Evolutionary conservation across 2,888 invertebrate species (phyloP).

Genomic region (Caenorhabditis sp.): DNA sequence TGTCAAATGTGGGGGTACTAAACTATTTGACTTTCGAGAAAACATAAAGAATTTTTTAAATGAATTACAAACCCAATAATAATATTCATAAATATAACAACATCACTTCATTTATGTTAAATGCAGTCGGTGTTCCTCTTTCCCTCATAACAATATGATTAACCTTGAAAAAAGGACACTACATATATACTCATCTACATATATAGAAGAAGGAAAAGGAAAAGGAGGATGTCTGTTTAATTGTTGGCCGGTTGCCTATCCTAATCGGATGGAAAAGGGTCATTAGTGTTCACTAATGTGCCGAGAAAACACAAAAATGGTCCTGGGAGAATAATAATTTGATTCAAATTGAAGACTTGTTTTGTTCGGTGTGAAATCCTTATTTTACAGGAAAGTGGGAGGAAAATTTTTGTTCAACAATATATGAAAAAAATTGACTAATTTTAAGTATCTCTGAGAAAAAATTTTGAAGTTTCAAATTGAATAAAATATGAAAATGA

Average conservation of each 20-base stretch:
- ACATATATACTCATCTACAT: not conserved
- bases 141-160: not conserved
- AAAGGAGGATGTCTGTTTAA: slow-evolving; percentile 9
- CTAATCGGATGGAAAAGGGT: slow-evolving; percentile 28
- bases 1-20: not conserved
- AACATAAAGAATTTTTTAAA: not conserved
- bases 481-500: too few species aligned
- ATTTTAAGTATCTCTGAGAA: too few species aligned
- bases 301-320: slow-evolving; percentile 10
- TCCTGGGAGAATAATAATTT: not conserved
- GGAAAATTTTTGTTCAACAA: too few species aligned
- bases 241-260: slow-evolving; percentile 10
- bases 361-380: too few species aligned
- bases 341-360: not conserved
- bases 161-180: not conserved
- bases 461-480: too few species aligned
- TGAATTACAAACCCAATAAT: not conserved
- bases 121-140: not conserved
- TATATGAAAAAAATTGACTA: too few species aligned
- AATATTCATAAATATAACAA: not conserved
- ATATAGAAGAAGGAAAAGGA: slow-evolving; percentile 6
- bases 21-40: not conserved
- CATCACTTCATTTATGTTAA: not conserved
- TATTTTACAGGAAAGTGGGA: too few species aligned
- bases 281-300: slow-evolving; percentile 21